phyloP scores from a whole-genome alignment of 2,888 invertebrate genomes.

The Acheta domesticus region DNA sequence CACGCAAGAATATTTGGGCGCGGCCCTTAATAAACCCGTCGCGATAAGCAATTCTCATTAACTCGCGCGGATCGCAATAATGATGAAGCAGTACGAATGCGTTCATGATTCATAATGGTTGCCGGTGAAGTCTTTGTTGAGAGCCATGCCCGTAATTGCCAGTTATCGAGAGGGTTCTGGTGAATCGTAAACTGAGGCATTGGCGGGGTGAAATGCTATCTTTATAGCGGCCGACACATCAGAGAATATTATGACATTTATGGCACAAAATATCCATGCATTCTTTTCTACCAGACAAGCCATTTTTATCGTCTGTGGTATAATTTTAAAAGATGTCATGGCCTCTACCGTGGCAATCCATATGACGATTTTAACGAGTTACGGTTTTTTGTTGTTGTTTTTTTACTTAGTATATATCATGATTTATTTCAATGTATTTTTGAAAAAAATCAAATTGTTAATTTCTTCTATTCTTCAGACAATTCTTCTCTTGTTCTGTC shows the following conservation, averaged over 20 bases:
- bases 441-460: too few species aligned
- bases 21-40: not conserved
- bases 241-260: not conserved
- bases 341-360: too few species aligned
- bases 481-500: too few species aligned
- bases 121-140: not conserved
- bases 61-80: not conserved
- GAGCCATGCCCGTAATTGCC: not conserved
- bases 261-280: too few species aligned
- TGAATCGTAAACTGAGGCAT: not conserved
- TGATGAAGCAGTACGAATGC: not conserved
- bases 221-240: not conserved
- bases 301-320: too few species aligned
- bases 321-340: too few species aligned
- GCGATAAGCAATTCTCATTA: conserved; percentile 9
- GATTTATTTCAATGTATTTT: too few species aligned
- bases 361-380: too few species aligned
- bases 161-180: not conserved
- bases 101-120: not conserved
- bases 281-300: too few species aligned
- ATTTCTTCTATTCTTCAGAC: too few species aligned
- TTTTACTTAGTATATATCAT: too few species aligned
- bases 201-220: not conserved
- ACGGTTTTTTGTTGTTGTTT: too few species aligned
- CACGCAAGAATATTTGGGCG: not conserved